Conservation (phyloP, 1,140 invertebrate species). For the Neotoxoptera formosana region DNA sequence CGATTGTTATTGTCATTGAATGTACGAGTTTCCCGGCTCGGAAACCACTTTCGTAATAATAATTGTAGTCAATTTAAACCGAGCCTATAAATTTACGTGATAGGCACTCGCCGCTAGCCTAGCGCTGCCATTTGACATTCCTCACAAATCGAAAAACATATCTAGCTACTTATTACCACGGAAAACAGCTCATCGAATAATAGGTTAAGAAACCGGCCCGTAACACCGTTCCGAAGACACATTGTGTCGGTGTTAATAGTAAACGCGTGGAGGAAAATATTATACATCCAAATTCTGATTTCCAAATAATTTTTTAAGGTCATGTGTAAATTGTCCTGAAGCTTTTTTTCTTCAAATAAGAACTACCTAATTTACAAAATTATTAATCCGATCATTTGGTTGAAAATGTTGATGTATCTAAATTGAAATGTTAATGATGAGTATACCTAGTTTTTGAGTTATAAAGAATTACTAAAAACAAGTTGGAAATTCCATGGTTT, state of each 20-base stretch:
- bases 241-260: neutral
- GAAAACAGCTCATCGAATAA: neutral
- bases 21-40: neutral
- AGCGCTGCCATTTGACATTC: neutral
- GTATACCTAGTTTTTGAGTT: neutral
- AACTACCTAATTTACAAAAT: neutral
- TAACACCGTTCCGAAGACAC: neutral
- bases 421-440: neutral
- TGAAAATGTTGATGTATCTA: neutral
- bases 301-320: neutral
- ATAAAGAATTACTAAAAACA: neutral
- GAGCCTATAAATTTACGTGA: neutral
- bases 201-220: neutral
- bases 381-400: neutral
- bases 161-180: neutral
- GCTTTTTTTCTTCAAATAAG: neutral
- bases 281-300: neutral
- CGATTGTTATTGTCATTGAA: neutral
- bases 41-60: neutral
- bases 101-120: neutral
- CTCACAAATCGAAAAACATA: neutral
- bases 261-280: neutral
- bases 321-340: neutral
- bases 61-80: neutral
- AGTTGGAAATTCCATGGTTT: neutral